Conservation (phyloP, 2,113 vertebrate species). For the Mirza zaza region DNA sequence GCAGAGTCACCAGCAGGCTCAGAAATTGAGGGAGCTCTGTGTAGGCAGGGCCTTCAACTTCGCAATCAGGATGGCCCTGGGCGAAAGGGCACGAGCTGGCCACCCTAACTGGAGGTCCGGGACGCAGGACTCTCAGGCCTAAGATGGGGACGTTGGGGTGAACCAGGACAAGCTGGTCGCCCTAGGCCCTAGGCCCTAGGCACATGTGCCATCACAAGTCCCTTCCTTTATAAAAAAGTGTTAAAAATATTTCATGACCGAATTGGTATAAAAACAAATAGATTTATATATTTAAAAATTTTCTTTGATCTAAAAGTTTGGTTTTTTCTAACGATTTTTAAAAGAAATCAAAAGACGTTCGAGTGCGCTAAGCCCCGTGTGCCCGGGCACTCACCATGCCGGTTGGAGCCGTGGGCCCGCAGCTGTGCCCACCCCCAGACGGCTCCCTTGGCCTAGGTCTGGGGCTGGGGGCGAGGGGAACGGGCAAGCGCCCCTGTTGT, state of each 20-base stretch:
- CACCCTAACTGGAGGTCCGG: background rate
- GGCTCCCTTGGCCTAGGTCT: background rate
- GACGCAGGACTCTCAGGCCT: background rate
- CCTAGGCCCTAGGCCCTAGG: fast-evolving
- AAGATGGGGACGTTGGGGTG: background rate
- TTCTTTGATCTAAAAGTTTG: background rate
- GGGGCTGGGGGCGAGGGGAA: background rate
- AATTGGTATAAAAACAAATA: background rate
- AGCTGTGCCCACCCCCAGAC: fast-evolving
- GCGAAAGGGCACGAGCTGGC: background rate
- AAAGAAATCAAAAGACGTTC: background rate
- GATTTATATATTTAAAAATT: background rate
- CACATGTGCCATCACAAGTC: background rate
- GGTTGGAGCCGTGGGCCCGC: fast-evolving
- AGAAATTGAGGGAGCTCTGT: background rate
- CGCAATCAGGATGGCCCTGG: background rate
- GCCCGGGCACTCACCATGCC: fast-evolving
- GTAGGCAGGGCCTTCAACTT: background rate
- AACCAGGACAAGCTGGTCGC: background rate
- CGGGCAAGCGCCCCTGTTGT: fast-evolving
- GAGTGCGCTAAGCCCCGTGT: no score
- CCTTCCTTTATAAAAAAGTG: background rate
- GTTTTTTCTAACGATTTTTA: background rate
- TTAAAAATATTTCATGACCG: no score
- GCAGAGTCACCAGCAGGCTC: background rate